phyloP scores from a whole-genome alignment of 2,888 invertebrate genomes.

The Orthonychiurus folsomi region DNA sequence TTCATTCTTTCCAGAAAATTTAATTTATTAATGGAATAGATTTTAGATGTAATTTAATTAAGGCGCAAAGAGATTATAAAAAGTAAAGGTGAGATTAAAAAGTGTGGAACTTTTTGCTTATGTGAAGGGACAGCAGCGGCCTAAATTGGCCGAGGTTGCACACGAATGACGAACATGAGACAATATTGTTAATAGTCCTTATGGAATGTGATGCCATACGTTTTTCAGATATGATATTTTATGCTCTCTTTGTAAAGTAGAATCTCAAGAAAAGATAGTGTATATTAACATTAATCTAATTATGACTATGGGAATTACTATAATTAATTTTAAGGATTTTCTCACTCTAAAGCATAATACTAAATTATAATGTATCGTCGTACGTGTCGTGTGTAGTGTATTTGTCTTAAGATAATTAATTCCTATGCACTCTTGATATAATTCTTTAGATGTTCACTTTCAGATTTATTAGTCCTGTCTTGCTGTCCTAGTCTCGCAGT shows the following conservation, averaged over 20 bases:
- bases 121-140: too few relatives aligned
- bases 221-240: conserved; percentile 29
- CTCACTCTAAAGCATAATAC: not conserved
- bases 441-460: too few relatives aligned
- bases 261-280: conserved; percentile 11
- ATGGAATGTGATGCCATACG: conserved; percentile 40
- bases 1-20: too few relatives aligned
- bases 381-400: not conserved
- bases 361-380: not conserved
- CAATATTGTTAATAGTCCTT: conserved; percentile 41
- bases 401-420: not conserved
- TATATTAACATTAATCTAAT: not conserved
- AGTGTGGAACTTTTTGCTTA: too few relatives aligned
- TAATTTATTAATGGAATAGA: too few relatives aligned
- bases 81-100: too few relatives aligned
- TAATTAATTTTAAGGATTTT: not conserved
- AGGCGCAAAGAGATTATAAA: too few relatives aligned
- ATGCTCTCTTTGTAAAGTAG: conserved; percentile 4
- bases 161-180: conserved; percentile 33
- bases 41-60: too few relatives aligned
- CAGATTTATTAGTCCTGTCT: too few relatives aligned
- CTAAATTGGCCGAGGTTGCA: too few relatives aligned
- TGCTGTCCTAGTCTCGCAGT: not conserved
- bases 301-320: not conserved
- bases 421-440: not conserved